Evolutionary conservation across 2,113 vertebrate species (phyloP), one percentile per base, ranked within the genome.

Genomic region (Corvus moneduloides): DNA sequence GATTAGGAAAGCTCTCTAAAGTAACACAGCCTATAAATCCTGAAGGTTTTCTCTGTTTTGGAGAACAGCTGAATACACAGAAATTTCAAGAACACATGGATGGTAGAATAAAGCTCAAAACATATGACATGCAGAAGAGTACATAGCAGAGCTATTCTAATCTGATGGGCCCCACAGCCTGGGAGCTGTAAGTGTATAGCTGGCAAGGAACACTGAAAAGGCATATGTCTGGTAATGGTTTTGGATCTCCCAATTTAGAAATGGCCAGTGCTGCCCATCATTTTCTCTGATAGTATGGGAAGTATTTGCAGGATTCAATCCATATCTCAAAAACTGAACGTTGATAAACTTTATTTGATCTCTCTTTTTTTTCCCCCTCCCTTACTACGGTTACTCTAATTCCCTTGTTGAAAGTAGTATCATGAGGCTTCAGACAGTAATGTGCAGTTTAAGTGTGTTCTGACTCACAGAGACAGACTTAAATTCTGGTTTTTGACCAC

Each of bases 341-440:
- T 11, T n/a, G 14, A 69, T 86, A 32, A 68, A 35, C 5, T 90
- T 32, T 4, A 35, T 62, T 75, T 59, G 13, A 55, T 58, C 0
- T 35, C 9, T 37, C 6, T 46, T 55, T 43, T 13, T 35, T 22
- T 43, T 10, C 3, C 3, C 1, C 3, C 3, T 18, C 5, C 9
- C 8, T 32, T 9, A 2, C 9, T 51, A 41, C 12, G 30, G 6
- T 63, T 64, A 33, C 44, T 76, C 28, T 30, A 37, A 41, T 80
- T 71, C 23, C 56, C 33, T 59, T 61, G 23, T 72, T 82, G 56
- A 56, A 59, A 16, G 9, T 20, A 43, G 2, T 62, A 46, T 49
- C 12, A 26, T 33, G 33, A 87, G 11, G 3, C 30, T 89, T 26
- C 19, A 46, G 44, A 14, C 41, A 44, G 7, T 32, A 58, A 44